These are phyloP conservation scores for Goniozus legneri DNA, from an alignment of 1,140 invertebrate genomes.

Conservation along the genomic window DNA sequence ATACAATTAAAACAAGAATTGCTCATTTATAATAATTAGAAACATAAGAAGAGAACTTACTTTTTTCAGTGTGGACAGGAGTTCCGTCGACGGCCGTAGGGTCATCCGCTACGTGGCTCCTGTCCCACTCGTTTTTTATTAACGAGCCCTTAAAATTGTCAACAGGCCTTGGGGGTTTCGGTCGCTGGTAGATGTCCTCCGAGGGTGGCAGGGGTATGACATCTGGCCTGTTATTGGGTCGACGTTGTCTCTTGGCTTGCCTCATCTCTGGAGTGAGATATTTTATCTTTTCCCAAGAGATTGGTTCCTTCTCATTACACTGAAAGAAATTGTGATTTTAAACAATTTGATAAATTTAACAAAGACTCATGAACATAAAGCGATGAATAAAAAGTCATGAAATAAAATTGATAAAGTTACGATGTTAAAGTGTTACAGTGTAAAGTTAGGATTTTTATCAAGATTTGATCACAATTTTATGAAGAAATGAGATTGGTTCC, in stretches of 20 bases:
- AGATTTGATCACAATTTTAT: no score
- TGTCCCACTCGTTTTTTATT: constrained; percentile 64
- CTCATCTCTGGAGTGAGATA: constrained; percentile 42
- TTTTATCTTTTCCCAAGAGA: constrained; percentile 38
- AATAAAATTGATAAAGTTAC: no score
- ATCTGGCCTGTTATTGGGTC: constrained; percentile 58
- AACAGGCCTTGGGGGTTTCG: constrained; percentile 57
- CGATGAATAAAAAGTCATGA: no score
- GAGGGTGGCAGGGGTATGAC: constrained; percentile 60
- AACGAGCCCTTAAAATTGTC: constrained; percentile 40
- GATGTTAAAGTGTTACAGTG: constrained; percentile 11
- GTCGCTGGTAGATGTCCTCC: constrained; percentile 61
- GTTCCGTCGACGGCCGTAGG: constrained; percentile 45
- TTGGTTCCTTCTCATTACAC: constrained; percentile 24
- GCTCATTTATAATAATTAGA: no score
- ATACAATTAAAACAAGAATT: no score
- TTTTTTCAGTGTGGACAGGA: constrained; percentile 51
- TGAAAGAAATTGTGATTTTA: no score
- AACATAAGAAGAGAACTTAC: no score
- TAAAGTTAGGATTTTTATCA: no score
- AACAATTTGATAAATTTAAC: no score
- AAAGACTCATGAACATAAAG: no score
- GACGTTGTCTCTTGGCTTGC: constrained; percentile 64
- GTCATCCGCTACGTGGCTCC: constrained; percentile 52
- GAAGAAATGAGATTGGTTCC: no score